Conservation (phyloP, 1,140 invertebrate genomes). For the Homarus americanus region DNA sequence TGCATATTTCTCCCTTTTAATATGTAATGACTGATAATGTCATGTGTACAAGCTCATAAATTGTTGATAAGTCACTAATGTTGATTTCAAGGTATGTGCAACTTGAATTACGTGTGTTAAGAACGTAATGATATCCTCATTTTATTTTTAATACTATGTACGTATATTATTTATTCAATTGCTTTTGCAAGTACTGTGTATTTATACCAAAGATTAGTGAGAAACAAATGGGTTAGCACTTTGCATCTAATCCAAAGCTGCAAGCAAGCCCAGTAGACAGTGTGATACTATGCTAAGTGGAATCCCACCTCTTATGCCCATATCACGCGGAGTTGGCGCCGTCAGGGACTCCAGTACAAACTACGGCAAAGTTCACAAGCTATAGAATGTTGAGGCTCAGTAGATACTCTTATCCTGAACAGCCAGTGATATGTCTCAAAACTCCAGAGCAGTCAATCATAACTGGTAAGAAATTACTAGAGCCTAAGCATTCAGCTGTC, state of each 20-base stretch:
- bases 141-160: constrained; percentile 66
- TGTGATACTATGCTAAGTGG: constrained; percentile 73
- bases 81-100: constrained; percentile 59
- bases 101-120: constrained; percentile 55
- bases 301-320: constrained; percentile 72
- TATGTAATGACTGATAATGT: constrained; percentile 51
- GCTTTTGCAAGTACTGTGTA: constrained; percentile 69
- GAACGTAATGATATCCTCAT: constrained; percentile 50
- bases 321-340: constrained; percentile 70
- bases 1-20: constrained; percentile 36
- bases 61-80: constrained; percentile 45
- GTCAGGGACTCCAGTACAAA: constrained; percentile 74
- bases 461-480: constrained; percentile 30
- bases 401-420: constrained; percentile 33
- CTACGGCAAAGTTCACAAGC: constrained; percentile 54
- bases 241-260: constrained; percentile 67
- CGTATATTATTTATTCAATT: constrained; percentile 73
- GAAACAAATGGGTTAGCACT: constrained; percentile 68
- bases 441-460: constrained; percentile 47
- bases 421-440: constrained; percentile 26
- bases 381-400: constrained; percentile 43
- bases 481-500: constrained; percentile 50
- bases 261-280: constrained; percentile 69
- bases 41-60: constrained; percentile 49
- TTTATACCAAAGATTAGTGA: constrained; percentile 74